Evolutionary conservation across 2,113 vertebrate species (phyloP).

Genomic region (Mus pahari): DNA sequence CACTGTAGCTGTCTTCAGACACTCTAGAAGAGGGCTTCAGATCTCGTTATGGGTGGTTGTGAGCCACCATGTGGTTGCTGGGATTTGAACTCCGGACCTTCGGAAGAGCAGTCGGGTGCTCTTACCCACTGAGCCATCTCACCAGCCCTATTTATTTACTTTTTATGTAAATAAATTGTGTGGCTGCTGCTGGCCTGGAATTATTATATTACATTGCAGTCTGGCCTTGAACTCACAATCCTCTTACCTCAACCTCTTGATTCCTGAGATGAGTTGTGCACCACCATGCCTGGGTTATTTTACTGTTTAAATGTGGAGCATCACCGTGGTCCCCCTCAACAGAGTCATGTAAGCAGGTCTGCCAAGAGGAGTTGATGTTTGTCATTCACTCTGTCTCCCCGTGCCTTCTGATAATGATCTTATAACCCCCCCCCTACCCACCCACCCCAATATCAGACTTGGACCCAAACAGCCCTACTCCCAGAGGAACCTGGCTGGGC

Average conservation of each 20-base stretch:
- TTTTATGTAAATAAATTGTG: neutral
- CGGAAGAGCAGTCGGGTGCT: no score
- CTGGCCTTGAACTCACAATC: neutral
- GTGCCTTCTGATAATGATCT: neutral
- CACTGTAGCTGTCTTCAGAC: no score
- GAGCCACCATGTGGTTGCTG: no score
- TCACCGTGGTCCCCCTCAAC: neutral
- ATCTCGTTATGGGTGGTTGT: no score
- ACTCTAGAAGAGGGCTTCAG: no score
- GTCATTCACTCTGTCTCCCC: neutral
- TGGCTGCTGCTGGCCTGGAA: neutral
- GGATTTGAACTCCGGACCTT: no score
- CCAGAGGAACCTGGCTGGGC: neutral
- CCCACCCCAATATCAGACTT: fast-evolving
- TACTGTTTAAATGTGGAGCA: neutral
- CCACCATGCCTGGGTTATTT: neutral
- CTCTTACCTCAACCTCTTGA: neutral
- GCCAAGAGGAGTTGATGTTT: neutral
- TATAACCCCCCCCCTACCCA: neutral
- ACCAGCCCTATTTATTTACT: neutral
- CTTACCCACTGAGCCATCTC: no score
- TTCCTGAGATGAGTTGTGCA: neutral
- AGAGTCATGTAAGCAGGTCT: neutral
- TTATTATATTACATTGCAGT: no score
- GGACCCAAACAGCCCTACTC: neutral